Conservation (phyloP, 37 sponge, comb jelly and placozoan species). For the Lycopodina hypogea region DNA sequence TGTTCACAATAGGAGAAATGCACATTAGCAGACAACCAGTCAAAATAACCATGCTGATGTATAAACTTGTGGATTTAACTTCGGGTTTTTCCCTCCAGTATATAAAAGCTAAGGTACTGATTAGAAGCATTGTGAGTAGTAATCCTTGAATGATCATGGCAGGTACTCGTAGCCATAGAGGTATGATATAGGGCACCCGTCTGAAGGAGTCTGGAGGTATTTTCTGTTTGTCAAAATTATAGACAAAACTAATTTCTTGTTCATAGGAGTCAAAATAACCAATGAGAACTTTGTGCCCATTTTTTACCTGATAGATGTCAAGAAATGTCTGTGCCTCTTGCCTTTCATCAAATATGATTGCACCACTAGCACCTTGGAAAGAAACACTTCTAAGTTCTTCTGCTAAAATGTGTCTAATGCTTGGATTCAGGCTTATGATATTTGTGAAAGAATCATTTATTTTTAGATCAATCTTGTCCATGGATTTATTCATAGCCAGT, state of each 20-base stretch:
- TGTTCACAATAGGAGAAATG: background rate
- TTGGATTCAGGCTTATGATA: background rate
- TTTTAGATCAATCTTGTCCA: background rate
- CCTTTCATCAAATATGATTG: background rate
- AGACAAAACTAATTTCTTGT: background rate
- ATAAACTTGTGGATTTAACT: conserved; percentile 38
- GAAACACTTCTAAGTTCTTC: background rate
- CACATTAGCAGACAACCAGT: conserved; percentile 25
- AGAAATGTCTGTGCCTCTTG: background rate
- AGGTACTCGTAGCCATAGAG: conserved; percentile 1
- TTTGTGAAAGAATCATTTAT: background rate
- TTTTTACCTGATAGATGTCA: conserved; percentile 14
- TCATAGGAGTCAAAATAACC: conserved; percentile 7
- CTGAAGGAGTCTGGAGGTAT: conserved; percentile 29
- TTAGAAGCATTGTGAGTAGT: background rate
- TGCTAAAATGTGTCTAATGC: conserved; percentile 6
- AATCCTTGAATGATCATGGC: background rate
- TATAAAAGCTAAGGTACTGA: conserved; percentile 6
- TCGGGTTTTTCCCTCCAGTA: conserved; percentile 13
- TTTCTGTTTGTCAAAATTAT: background rate
- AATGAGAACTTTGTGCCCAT: conserved; percentile 3
- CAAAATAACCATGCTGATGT: conserved; percentile 27
- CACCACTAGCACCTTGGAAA: conserved; percentile 23
- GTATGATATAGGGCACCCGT: background rate
- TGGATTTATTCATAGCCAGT: conserved; percentile 42